These are phyloP conservation scores for Aurelia coerulea DNA, from an alignment of 30 jellyfish, hydroid and myxozoan genomes.

Conservation along the genomic window DNA sequence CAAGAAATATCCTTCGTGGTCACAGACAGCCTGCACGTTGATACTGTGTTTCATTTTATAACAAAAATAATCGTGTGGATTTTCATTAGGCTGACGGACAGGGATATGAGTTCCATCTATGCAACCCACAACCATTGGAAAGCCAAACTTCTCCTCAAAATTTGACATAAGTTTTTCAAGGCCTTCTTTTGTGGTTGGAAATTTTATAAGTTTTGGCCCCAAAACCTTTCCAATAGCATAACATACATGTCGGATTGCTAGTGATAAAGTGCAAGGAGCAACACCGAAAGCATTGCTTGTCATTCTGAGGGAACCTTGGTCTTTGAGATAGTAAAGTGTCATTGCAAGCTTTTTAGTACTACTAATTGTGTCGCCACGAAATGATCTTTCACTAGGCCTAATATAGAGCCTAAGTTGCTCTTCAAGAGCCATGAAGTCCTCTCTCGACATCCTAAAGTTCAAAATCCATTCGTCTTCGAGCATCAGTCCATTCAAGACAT, in stretches of 20 bases:
- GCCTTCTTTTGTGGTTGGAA: conserved; percentile 57
- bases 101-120: conserved; percentile 85
- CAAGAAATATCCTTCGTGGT: conserved; percentile 55
- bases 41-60: too few species aligned
- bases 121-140: conserved; percentile 85
- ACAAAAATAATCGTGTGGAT: conserved; percentile 79
- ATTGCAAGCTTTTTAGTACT: conserved; percentile 9
- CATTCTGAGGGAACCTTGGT: too few species aligned
- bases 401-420: conserved; percentile 15
- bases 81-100: conserved; percentile 71
- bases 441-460: conserved; percentile 43
- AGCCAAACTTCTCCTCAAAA: conserved; percentile 46
- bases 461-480: conserved; percentile 26
- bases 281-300: too few species aligned
- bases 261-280: not conserved
- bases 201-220: conserved; percentile 21
- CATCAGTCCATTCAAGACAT: conserved; percentile 19
- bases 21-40: conserved; percentile 80
- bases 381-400: conserved; percentile 15
- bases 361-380: conserved; percentile 14
- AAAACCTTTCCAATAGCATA: conserved; percentile 10
- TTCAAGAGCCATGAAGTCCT: conserved; percentile 9
- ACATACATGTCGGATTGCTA: conserved; percentile 38
- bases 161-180: conserved; percentile 12
- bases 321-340: too few species aligned